Evolutionary conservation across 2,797 vertebrate species (phyloP), one percentile per base, ranked within the genome.

Genomic region (Xyrichtys novacula): DNA sequence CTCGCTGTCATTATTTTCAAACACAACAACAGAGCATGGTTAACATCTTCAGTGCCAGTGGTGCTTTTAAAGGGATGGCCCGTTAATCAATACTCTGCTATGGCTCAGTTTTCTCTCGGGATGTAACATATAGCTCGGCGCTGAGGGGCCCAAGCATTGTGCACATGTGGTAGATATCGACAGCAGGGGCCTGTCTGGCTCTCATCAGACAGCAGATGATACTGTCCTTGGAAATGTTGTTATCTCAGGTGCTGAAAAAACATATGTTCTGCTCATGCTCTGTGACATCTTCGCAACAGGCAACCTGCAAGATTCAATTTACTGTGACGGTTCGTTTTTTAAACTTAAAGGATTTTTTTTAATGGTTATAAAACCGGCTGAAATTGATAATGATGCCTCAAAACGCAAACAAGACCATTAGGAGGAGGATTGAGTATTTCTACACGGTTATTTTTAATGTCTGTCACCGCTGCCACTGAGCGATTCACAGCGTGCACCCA

Each of bases 21-120:
- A 42, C 29, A 10, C 43, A 49, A 39, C 23, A 56, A 39, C 10
- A 54, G 19, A 42, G 16, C 2, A 0, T 1, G 54, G 57, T 55
- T 57, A 64, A 39, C 36, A 32, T 20, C 56, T 52, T 23, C 31
- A 64, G 6, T 5, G n/a, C 25, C 46, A 14, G 32, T 17, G 29
- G 36, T 54, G 50, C 71, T 64, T 59, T 53, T 64, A 70, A 80
- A 74, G 31, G 29, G 38, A 74, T 40, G 29, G 40, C 16, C 69
- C 11, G 9, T 71, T 53, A 74, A 83, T 87, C 78, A 63, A 79
- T 81, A 67, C 44, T 31, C 39, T 32, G 40, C 56, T 34, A 22
- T 80, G 70, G 42, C 53, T 68, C 54, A 6, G 43, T 71, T 66
- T 65, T 72, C 80, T 59, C 59, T 11, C 1, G 62, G 64, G 75